These are phyloP conservation scores for Theretra japonica DNA, from an alignment of 2,888 invertebrate genomes.

Conservation along the genomic window DNA sequence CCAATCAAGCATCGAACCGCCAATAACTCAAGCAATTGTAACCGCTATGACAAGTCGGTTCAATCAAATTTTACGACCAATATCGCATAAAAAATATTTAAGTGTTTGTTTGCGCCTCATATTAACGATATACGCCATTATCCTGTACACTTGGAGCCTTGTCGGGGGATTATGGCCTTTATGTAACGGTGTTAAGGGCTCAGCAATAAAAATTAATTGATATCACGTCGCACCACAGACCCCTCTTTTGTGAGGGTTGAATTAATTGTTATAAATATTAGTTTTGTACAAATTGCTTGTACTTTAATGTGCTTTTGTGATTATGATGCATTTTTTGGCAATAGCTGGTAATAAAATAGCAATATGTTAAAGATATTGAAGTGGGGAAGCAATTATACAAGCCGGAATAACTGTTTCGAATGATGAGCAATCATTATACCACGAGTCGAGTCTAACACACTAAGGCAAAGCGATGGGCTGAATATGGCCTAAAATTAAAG, in stretches of 20 bases:
- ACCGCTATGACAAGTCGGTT: conserved; percentile 66
- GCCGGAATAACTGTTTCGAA: no score
- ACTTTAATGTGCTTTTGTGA: conserved; percentile 9
- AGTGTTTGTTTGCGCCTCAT: conserved; percentile 80
- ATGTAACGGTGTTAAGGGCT: conserved; percentile 31
- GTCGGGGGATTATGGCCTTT: conserved; percentile 30
- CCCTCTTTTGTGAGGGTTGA: conserved; percentile 51
- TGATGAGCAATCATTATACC: no score
- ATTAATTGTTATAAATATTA: conserved; percentile 69
- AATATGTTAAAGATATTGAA: no score
- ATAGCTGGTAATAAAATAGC: background rate
- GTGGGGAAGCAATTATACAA: no score
- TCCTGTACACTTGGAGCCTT: conserved; percentile 37
- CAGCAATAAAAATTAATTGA: conserved; percentile 28
- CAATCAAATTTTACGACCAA: conserved; percentile 82
- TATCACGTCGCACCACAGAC: conserved; percentile 36
- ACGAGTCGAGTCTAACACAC: no score
- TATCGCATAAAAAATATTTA: conserved; percentile 82
- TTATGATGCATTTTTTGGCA: background rate
- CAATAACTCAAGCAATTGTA: conserved; percentile 24
- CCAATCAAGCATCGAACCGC: background rate
- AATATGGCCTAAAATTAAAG: no score
- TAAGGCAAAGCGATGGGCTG: no score
- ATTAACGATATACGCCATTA: conserved; percentile 67
- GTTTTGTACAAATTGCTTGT: conserved; percentile 49